Evolutionary conservation across 2,113 vertebrate species (phyloP).

Genomic region (Phylloscopus whistleri): DNA sequence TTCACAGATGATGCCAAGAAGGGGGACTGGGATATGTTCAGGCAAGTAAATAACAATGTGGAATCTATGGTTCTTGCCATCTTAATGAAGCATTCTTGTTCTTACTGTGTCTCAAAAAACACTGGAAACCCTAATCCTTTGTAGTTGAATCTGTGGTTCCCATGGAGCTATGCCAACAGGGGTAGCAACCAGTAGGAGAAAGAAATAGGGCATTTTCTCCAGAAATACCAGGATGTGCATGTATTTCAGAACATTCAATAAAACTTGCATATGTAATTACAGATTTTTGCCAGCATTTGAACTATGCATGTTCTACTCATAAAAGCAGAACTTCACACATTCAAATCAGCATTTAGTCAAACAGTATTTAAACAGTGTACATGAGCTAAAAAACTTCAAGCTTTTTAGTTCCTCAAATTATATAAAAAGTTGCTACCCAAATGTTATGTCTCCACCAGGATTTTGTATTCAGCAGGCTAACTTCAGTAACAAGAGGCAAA

Average conservation of each 20-base stretch:
- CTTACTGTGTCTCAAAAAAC: not conserved
- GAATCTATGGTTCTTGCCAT: not conserved
- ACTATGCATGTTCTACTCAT: not conserved
- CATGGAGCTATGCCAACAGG: not conserved
- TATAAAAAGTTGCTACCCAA: not conserved
- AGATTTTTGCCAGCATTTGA: not conserved
- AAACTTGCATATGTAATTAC: not conserved
- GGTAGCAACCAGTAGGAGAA: not conserved
- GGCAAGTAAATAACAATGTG: not conserved
- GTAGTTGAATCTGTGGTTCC: not conserved
- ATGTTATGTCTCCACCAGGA: not conserved
- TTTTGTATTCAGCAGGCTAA: not conserved
- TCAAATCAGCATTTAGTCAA: not conserved
- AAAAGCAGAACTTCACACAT: not conserved
- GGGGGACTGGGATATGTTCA: fast-evolving
- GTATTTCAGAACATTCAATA: not conserved
- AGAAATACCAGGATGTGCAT: not conserved
- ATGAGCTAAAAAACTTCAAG: not conserved
- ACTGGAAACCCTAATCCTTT: not conserved
- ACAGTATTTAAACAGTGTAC: not conserved
- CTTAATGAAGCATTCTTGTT: not conserved
- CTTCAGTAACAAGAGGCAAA: not conserved
- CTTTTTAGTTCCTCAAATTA: not conserved
- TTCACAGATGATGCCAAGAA: not conserved
- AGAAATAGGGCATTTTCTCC: not conserved